Evolutionary conservation across 2,888 invertebrate species (phyloP).

Genomic region (Diarsia mendica): DNA sequence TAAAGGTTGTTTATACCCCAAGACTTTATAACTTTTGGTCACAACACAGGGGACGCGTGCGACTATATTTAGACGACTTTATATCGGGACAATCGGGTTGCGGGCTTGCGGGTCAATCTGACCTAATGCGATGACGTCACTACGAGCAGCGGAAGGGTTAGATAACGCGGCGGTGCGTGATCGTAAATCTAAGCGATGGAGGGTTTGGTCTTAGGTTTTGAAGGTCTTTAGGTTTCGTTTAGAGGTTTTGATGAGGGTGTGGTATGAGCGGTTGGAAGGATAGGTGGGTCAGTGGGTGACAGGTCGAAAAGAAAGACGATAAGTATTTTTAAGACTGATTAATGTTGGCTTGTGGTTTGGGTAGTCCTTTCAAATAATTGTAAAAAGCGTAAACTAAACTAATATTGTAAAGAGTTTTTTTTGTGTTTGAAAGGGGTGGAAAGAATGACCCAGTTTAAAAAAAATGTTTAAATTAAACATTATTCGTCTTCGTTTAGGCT

Average conservation of each 20-base stretch:
- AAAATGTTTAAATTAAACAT: too few relatives aligned
- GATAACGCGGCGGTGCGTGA: constrained; percentile 58
- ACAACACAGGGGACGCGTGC: constrained; percentile 56
- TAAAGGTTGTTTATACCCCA: constrained; percentile 12
- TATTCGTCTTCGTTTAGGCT: too few relatives aligned
- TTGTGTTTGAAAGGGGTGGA: too few relatives aligned
- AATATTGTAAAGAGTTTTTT: too few relatives aligned
- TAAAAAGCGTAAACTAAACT: not conserved
- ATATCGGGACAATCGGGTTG: constrained; percentile 73
- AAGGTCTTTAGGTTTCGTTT: constrained; percentile 34
- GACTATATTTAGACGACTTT: constrained; percentile 74
- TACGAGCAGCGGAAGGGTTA: constrained; percentile 61
- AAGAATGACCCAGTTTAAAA: too few relatives aligned
- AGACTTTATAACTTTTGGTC: constrained; percentile 12
- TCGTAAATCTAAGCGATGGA: constrained; percentile 58
- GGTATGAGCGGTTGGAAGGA: not conserved
- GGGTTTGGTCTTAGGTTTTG: constrained; percentile 56
- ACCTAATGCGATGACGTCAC: constrained; percentile 79
- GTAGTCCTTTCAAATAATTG: not conserved
- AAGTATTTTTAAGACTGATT: not conserved
- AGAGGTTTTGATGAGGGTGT: constrained; percentile 25
- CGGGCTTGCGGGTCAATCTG: constrained; percentile 75
- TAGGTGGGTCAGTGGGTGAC: not conserved
- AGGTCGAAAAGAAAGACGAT: not conserved
- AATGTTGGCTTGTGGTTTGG: not conserved